Base-by-base conservation (phyloP, 2,113 vertebrate genomes). In the Microtus ochrogaster region DNA sequence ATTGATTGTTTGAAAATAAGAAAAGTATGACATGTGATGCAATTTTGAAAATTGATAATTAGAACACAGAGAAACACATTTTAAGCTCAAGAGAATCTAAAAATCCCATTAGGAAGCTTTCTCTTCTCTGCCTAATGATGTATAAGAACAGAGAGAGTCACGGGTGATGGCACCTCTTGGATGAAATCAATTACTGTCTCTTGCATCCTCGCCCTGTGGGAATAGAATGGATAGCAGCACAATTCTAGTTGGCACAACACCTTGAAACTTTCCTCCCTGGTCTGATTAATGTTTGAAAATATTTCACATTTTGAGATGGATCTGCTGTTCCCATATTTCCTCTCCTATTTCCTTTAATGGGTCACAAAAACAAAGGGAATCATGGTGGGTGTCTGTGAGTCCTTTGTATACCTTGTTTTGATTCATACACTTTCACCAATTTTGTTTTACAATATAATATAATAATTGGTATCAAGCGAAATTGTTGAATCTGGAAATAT, bases 181-280 rank as follows among this genome's bases (percentile, higher is more conserved):
- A 95, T 90, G 84, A 96, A 97, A 97, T 97, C 84, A 95, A 95
- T 97, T 97, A 93, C 65, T 94, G 85, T 90, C 66, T 95, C 90
- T 85, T 95, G 72, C 33, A 77, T 41, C 44, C 2, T 88, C 3
- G 79, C 47, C 90, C 88, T 36, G 5, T n/a, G 94, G 72, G 85
- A 95, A 78, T 10, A 79, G 10, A 68, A 79, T 78, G 70, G 91
- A 94, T 61, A 78, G 9, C 55, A 95, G 52, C 70, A 66, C 41
- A 84, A 87, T 94, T 95, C 28, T 65, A 95, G 22, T 81, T 95
- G 91, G 65, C 68, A 84, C n/a, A 91, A 84, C 90, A 84, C 44
- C 55, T 90, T 92, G 26, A 21, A 90, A 94, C 58, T 76, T 94
- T 6, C 78, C 55, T 44, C 28, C 36, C 0, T 89, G 91, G 74